Evolutionary conservation across 1,140 invertebrate genomes (phyloP), one percentile per base, ranked within the genome.

Genomic region (Chlorops oryzae): DNA sequence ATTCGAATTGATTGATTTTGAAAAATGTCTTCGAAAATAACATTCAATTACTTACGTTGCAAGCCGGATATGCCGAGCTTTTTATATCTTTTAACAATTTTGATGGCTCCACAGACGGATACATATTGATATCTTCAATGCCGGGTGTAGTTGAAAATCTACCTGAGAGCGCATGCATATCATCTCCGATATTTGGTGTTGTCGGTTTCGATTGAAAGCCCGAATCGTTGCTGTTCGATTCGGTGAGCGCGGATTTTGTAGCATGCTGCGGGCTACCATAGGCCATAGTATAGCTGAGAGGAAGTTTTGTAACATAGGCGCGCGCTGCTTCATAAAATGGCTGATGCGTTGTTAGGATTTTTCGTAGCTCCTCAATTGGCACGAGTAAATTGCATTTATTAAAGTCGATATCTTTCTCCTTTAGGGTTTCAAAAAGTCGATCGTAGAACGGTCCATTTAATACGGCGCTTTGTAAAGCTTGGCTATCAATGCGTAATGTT

Each of bases 361-460:
- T 70, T 21, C 78, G 65, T 35, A 80, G 73, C 3, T 74, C 59
- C 52, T 78, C 76, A 23, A 80, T 74, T 5, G 78, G 78, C 53
- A 73, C 70, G 34, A 80, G 55, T 48, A 79, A 70, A 20, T 78
- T 73, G 60, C 79, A 78, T 52, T 73, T 70, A 9, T 66, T 63
- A n/a, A 77, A 67, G 0, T 72, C 58, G 28, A 79, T 74, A 49
- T 77, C 77, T 40, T 78, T 72, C 35, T 77, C 75, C 47, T 71
- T 74, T 0, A 80, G 62, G 50, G 75, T 73, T 38, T 77, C 76
- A 34, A 79, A 73, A 2, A 80, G 57, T 50, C 77, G 77, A 37
- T 79, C 76, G 56, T 80, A 80, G 15, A 78, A 74, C 1, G 77
- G 77, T 0, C 74, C 77, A 62, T 80, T 78, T 59, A 78, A 74